Base-by-base conservation (phyloP, 2,888 invertebrate genomes). In the Hecatera dysodea region DNA sequence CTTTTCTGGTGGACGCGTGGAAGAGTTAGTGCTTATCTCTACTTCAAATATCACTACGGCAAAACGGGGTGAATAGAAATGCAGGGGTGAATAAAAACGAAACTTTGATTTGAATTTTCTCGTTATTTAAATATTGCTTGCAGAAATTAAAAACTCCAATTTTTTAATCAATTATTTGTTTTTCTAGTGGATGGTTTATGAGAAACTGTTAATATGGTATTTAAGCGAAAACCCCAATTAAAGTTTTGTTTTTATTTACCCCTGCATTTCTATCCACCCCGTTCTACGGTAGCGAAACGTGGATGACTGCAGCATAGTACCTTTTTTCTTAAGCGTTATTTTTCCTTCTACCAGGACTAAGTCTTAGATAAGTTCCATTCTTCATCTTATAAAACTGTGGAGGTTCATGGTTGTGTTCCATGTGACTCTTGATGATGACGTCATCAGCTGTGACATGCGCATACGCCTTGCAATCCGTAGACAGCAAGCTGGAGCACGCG, bases 401-500 rank as follows among this genome's bases (percentile, higher is more conserved):
- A 1, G 79, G 68, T 2, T 61, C 42, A 68, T 85, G 85, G 52
- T 77, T 71, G 59, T 81, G 81, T 0, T 53, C 63, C 6, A 27
- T 46, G 22, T 33, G 2, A 5, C 42, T 42, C 24, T 66, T 77
- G 33, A 74, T 8, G 6, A 84, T 75, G 11, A 64, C 27, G 29
- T 73, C 53, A 33, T 70, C 15, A 2, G 62, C 60, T 12, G 48
- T 63, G 5, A 86, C 75, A 27, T 72, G 69, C 0, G 74, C 74
- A 27, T 39, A 78, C 0, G 84, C 84, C 46, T 75, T 81, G 46
- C 84, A 86, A 0, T 57, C 42, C 22, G 63, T 76, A 7, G 75
- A 57, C 0, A 65, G 19, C 1, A 11, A 27, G 5, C 71, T 83
- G 9, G 91, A 90, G 66, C 92, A 92, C 0, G 78, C 80, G 75